phyloP scores from a whole-genome alignment of 2,113 vertebrate species.

The Leptobrachium ailaonicum region DNA sequence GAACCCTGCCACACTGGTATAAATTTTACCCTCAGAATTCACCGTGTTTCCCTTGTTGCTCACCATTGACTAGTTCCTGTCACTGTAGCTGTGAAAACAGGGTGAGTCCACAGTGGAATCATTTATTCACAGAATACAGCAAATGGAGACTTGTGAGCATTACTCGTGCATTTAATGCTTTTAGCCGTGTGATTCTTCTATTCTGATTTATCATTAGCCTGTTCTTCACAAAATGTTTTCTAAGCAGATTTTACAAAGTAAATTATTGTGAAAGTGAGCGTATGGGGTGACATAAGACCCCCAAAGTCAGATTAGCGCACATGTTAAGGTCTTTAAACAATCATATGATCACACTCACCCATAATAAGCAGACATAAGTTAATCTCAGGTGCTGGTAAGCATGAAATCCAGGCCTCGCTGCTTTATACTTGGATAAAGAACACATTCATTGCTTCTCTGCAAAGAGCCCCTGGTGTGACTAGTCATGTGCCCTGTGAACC shows the following conservation, averaged over 20 bases:
- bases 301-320: constrained; percentile 63
- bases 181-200: constrained; percentile 41
- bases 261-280: constrained; percentile 63
- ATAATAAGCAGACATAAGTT: constrained; percentile 73
- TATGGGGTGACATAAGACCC: constrained; percentile 63
- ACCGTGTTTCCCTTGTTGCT: too few relatives aligned
- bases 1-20: too few relatives aligned
- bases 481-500: constrained; percentile 67
- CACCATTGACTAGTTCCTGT: too few relatives aligned
- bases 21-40: too few relatives aligned
- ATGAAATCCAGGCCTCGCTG: constrained; percentile 70
- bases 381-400: constrained; percentile 76
- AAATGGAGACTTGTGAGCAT: constrained; percentile 45
- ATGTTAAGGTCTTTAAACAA: constrained; percentile 70
- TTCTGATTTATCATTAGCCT: constrained; percentile 49
- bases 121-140: background rate
- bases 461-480: constrained; percentile 69
- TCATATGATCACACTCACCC: constrained; percentile 69
- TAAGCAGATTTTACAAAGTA: constrained; percentile 58
- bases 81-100: too few relatives aligned
- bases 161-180: constrained; percentile 50
- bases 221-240: constrained; percentile 58
- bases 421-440: constrained; percentile 71
- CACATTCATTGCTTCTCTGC: constrained; percentile 68
- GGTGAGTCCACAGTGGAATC: background rate